phyloP scores from a whole-genome alignment of 2,888 invertebrate genomes.

The Diarsia mendica region DNA sequence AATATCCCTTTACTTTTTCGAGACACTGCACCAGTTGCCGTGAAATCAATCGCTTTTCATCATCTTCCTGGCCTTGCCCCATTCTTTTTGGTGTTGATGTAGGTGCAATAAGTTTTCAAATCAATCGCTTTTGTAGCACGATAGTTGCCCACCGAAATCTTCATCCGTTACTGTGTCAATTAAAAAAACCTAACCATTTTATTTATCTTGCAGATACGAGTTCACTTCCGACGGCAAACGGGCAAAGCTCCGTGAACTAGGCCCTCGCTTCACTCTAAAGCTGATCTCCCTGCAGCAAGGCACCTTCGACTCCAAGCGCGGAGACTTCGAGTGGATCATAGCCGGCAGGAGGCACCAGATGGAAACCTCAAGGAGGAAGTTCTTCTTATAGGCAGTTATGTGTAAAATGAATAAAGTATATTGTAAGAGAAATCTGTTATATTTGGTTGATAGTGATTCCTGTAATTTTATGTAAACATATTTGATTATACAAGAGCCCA shows the following conservation, averaged over 20 bases:
- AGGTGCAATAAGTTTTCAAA: no score
- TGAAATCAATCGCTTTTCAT: no score
- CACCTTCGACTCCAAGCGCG: slow-evolving; percentile 98
- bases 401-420: slow-evolving; percentile 59
- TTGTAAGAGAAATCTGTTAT: slow-evolving; percentile 48
- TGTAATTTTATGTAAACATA: neutral
- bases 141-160: neutral
- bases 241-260: slow-evolving; percentile 96
- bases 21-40: no score
- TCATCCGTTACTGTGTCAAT: neutral
- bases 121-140: no score
- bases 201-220: slow-evolving; percentile 92
- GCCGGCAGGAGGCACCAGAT: slow-evolving; percentile 97
- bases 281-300: slow-evolving; percentile 98
- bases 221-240: slow-evolving; percentile 95
- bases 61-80: no score
- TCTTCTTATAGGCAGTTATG: slow-evolving; percentile 93
- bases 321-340: slow-evolving; percentile 99
- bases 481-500: neutral
- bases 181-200: neutral
- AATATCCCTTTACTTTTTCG: no score
- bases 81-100: no score
- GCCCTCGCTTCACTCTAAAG: slow-evolving; percentile 98
- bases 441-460: neutral
- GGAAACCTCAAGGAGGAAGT: slow-evolving; percentile 97